Evolutionary conservation across 1,140 invertebrate genomes (phyloP).

Genomic region (Aphis gossypii): DNA sequence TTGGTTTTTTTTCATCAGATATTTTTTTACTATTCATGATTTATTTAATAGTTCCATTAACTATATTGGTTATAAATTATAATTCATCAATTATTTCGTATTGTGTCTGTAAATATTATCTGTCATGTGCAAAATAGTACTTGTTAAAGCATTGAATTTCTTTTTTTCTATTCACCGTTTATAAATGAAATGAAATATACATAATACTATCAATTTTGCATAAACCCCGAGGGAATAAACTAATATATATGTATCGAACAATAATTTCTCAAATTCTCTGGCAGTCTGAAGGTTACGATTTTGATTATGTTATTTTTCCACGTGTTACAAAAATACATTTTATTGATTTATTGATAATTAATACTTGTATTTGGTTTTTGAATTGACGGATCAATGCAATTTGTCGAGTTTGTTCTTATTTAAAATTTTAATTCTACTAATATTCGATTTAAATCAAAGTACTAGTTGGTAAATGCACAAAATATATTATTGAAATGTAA

Average conservation of each 20-base stretch:
- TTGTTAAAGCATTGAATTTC: background rate
- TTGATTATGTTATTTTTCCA: background rate
- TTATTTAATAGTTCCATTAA: background rate
- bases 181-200: background rate
- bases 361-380: background rate
- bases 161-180: background rate
- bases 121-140: background rate
- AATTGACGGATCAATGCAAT: background rate
- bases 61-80: background rate
- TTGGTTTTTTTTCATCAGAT: background rate
- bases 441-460: background rate
- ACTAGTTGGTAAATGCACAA: background rate
- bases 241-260: background rate
- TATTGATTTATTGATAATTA: constrained; percentile 8
- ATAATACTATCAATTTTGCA: background rate
- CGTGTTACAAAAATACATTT: background rate
- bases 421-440: background rate
- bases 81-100: background rate
- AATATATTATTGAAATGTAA: no score
- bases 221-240: background rate
- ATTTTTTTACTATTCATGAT: background rate
- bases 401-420: background rate
- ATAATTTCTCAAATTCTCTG: background rate
- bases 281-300: background rate
- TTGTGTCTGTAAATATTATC: background rate